These are phyloP conservation scores for Antheraea pernyi DNA, from an alignment of 1,140 invertebrate species.

Conservation along the genomic window DNA sequence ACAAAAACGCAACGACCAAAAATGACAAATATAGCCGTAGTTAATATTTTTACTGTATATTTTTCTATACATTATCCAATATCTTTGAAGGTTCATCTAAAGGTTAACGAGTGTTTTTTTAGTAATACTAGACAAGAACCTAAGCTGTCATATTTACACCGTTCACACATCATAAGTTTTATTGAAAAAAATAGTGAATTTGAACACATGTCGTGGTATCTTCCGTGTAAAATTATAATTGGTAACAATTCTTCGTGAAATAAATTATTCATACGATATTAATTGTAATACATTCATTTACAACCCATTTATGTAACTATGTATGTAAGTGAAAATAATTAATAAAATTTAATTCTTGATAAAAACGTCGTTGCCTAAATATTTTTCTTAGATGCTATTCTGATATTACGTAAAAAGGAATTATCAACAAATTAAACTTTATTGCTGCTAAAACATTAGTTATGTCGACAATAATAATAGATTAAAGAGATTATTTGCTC, in stretches of 20 bases:
- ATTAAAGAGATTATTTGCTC: no score
- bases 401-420: no score
- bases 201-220: background rate
- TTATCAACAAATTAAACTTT: no score
- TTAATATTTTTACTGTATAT: background rate
- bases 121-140: background rate
- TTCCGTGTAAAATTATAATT: constrained; percentile 2
- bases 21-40: background rate
- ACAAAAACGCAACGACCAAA: background rate
- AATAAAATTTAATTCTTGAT: no score
- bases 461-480: no score
- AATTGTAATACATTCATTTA: no score
- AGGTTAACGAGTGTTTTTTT: background rate
- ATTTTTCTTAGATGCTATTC: no score
- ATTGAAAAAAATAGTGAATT: background rate
- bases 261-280: background rate
- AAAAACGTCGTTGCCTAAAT: no score
- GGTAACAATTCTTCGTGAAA: background rate
- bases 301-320: no score
- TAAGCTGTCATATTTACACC: background rate
- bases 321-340: no score
- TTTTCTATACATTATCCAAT: background rate
- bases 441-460: no score
- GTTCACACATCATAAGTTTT: background rate
- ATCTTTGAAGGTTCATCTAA: background rate